phyloP scores from a whole-genome alignment of 2,888 invertebrate species.

The Melieria omissa region DNA sequence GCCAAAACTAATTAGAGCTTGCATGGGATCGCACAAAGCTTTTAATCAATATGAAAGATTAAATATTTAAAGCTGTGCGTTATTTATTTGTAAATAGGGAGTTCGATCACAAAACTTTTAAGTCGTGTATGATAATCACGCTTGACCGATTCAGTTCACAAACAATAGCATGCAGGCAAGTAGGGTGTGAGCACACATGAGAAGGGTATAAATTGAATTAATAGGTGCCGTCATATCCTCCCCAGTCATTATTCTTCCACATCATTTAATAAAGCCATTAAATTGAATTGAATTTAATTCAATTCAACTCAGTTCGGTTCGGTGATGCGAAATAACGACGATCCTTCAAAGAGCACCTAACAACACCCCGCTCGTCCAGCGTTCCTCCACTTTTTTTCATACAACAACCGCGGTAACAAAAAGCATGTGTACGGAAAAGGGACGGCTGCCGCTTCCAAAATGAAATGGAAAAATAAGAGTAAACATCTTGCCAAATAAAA shows the following conservation, averaged over 20 bases:
- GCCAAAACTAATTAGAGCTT: too few relatives aligned
- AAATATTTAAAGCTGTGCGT: too few relatives aligned
- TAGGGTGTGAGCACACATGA: too few relatives aligned
- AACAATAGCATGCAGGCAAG: too few relatives aligned
- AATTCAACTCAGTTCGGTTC: constrained; percentile 42
- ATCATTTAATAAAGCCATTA: constrained; percentile 44
- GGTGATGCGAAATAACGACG: constrained; percentile 37
- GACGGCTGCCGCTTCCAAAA: not conserved
- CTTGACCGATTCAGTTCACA: too few relatives aligned
- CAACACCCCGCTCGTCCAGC: not conserved
- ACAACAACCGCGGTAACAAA: not conserved
- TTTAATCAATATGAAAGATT: too few relatives aligned
- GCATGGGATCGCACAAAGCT: too few relatives aligned
- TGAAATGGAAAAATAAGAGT: too few relatives aligned
- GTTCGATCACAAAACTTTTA: too few relatives aligned
- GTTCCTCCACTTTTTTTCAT: constrained; percentile 1
- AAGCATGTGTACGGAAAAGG: not conserved
- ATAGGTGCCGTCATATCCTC: constrained; percentile 24
- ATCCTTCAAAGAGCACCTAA: constrained; percentile 34
- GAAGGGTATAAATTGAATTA: constrained; percentile 14
- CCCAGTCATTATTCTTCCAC: constrained; percentile 36
- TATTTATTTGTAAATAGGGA: too few relatives aligned
- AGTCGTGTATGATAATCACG: too few relatives aligned
- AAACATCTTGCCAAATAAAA: too few relatives aligned
- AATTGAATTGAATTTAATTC: constrained; percentile 49